Evolutionary conservation across 2,797 vertebrate species (phyloP), one percentile per base, ranked within the genome.

Genomic region (Neostethus bicornis): DNA sequence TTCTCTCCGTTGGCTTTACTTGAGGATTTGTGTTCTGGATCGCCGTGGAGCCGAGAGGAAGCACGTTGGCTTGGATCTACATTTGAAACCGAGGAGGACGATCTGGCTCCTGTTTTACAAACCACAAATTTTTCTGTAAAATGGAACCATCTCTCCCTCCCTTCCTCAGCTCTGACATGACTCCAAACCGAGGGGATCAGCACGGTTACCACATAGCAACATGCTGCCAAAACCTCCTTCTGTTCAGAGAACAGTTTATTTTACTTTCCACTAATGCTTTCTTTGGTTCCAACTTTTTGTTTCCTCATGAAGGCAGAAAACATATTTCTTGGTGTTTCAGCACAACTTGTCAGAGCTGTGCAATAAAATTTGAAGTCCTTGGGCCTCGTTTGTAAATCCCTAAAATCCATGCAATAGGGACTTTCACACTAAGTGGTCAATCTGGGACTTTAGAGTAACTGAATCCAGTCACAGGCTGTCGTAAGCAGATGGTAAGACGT

Each of bases 81-180:
- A 57, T 31, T 66, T 48, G 35, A 69, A 76, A 71, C 77, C 70
- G 54, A 4, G 61, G 71, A 79, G 75, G 76, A 44, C 56, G 70
- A 37, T 21, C 65, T 72, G 66, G 68, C 77, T 71, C 45, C 48
- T 51, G 13, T 44, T 57, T 48, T 57, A 47, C 59, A 78, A 73
- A 76, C 77, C 80, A 76, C 73, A 83, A 80, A 76, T 51, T 42
- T 86, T 86, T 85, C 78, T 75, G 80, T 76, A 51, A 75, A 57
- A 37, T 58, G 68, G 82, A 76, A 59, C 77, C 80, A 76, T 74
- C 19, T 7, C 60, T 81, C 52, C 61, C 70, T 66, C 65, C 63
- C 70, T 66, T 65, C 63, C 66, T 74, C 51, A 44, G 42, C 54
- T 64, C 50, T 77, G 63, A 70, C 42, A 3, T 42, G 16, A 49